Conservation (phyloP, 2,113 vertebrate species). For the Cyrtonyx montezumae region DNA sequence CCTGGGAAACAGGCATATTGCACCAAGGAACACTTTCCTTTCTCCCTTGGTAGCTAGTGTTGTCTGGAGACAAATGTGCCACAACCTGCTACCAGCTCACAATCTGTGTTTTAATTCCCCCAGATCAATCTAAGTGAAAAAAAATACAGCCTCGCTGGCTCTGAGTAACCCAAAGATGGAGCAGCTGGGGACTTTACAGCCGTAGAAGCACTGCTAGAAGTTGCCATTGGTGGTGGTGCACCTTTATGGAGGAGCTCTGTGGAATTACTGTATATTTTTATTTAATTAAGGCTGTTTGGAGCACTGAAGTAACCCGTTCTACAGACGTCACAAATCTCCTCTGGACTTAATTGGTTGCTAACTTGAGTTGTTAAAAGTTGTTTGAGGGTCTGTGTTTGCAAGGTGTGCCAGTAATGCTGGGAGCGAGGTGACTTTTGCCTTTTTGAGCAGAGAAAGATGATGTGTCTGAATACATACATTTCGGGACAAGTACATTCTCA, state of each 20-base stretch:
- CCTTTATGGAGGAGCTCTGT: background rate
- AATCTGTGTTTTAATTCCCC: background rate
- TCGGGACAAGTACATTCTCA: background rate
- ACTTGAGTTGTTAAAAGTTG: background rate
- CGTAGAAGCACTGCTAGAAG: fast-evolving
- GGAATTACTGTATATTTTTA: background rate
- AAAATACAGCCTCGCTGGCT: background rate
- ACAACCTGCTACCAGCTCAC: background rate
- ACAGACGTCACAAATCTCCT: background rate
- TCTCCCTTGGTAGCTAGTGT: background rate
- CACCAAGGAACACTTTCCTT: background rate
- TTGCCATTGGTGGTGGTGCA: background rate
- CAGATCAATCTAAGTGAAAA: background rate
- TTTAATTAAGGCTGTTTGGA: background rate
- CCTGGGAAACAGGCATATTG: background rate
- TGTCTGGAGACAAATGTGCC: background rate
- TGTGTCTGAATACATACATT: fast-evolving
- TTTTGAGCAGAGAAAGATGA: background rate
- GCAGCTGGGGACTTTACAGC: background rate
- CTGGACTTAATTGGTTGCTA: background rate
- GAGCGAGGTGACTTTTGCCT: background rate
- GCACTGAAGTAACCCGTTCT: background rate
- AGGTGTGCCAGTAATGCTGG: background rate
- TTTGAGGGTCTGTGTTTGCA: background rate
- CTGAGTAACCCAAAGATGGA: background rate